Percentiles rank a stretch among this genome's conserved stretches.
phyloP scores from a whole-genome alignment of 2,113 vertebrate species.

The Neogobius melanostomus region DNA sequence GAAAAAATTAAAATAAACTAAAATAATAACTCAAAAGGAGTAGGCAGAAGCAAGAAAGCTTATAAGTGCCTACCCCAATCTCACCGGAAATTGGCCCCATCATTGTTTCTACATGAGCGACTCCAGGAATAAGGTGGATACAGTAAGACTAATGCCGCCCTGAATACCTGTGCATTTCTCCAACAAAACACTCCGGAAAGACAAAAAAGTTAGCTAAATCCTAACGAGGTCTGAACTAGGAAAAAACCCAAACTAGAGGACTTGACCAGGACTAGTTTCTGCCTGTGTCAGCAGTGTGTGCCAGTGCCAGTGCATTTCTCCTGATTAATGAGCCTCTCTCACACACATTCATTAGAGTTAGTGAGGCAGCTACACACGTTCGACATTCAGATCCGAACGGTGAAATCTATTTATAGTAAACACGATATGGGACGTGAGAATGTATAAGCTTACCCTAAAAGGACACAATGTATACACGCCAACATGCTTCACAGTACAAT shows the following conservation, averaged over 20 bases:
- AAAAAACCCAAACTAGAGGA: not conserved
- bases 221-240: not conserved
- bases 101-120: too few relatives aligned
- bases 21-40: too few relatives aligned
- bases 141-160: too few relatives aligned
- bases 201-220: not conserved
- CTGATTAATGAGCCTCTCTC: slow-evolving; percentile 32
- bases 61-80: too few relatives aligned
- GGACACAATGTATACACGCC: slow-evolving; percentile 4
- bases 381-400: slow-evolving; percentile 21
- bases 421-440: slow-evolving; percentile 20
- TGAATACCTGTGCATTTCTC: too few relatives aligned
- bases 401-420: slow-evolving; percentile 35
- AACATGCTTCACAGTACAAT: slow-evolving; percentile 17
- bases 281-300: not conserved
- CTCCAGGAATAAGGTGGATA: too few relatives aligned
- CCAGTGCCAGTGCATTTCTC: slow-evolving; percentile 4
- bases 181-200: too few relatives aligned
- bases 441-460: slow-evolving; percentile 1
- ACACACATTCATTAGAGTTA: slow-evolving; percentile 2
- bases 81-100: too few relatives aligned
- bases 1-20: too few relatives aligned
- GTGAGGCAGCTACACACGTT: slow-evolving; percentile 14
- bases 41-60: too few relatives aligned
- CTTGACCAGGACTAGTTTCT: not conserved